These are phyloP conservation scores for Andricus quercusramuli DNA, from an alignment of 2,888 invertebrate species.

Conservation along the genomic window DNA sequence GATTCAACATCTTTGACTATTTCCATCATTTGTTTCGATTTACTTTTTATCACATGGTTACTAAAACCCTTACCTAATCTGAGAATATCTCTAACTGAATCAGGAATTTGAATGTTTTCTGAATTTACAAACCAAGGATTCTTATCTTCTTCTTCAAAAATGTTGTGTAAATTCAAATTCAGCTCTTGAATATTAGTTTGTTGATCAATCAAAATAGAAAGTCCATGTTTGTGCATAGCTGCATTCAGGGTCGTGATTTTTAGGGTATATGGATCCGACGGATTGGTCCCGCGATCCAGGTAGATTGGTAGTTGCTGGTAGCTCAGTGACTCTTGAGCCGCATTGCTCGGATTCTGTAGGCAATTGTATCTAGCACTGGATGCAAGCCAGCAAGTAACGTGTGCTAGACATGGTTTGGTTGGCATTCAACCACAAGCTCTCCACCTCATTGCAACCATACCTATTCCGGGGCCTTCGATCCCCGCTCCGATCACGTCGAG, in stretches of 20 bases:
- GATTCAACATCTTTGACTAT: too few relatives aligned
- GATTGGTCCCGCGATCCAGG: slow-evolving; percentile 38
- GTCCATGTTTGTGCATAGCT: too few relatives aligned
- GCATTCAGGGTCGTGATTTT: neutral
- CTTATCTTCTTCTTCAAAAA: too few relatives aligned
- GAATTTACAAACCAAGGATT: too few relatives aligned
- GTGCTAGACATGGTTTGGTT: slow-evolving; percentile 69
- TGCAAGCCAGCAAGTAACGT: slow-evolving; percentile 67
- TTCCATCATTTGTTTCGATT: too few relatives aligned
- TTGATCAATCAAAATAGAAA: too few relatives aligned
- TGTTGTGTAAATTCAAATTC: too few relatives aligned
- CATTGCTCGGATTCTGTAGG: slow-evolving; percentile 70
- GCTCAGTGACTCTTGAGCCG: slow-evolving; percentile 64
- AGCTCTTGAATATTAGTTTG: too few relatives aligned
- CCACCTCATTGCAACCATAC: slow-evolving; percentile 73
- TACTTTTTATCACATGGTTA: too few relatives aligned
- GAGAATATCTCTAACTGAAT: too few relatives aligned
- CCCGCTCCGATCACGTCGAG: slow-evolving; percentile 60
- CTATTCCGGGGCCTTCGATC: slow-evolving; percentile 59
- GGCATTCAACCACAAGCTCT: slow-evolving; percentile 77
- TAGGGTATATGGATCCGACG: neutral
- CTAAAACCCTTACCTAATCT: too few relatives aligned
- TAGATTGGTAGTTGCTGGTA: slow-evolving; percentile 51
- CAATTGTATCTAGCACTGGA: slow-evolving; percentile 62
- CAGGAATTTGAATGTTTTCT: too few relatives aligned